A percentile compares a stretch with the other conserved stretches of the same genome.
phyloP scores from a whole-genome alignment of 1,140 invertebrate species.

The Macrocentrus cingulum region DNA sequence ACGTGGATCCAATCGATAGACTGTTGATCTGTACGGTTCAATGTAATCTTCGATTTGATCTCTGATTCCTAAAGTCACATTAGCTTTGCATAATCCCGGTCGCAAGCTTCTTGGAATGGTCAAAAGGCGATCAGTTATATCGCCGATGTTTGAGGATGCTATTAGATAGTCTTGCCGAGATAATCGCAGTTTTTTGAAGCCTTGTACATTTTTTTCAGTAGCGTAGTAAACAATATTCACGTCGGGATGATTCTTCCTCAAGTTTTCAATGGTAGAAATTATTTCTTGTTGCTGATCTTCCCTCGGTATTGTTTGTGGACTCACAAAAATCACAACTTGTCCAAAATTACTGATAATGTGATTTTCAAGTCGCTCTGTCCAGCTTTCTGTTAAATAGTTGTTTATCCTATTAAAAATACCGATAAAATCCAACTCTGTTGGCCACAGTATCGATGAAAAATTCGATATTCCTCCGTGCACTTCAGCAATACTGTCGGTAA shows the following conservation, averaged over 20 bases:
- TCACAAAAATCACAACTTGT: slow-evolving; percentile 40
- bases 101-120: slow-evolving; percentile 38
- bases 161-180: slow-evolving; percentile 39
- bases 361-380: slow-evolving; percentile 29
- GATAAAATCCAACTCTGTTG: slow-evolving; percentile 31
- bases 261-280: slow-evolving; percentile 29
- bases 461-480: slow-evolving; percentile 26
- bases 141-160: slow-evolving; percentile 29
- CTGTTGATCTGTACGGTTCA: slow-evolving; percentile 30
- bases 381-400: slow-evolving; percentile 36
- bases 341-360: slow-evolving; percentile 36
- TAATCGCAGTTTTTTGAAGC: slow-evolving; percentile 34
- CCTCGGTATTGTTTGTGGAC: slow-evolving; percentile 26
- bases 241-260: slow-evolving; percentile 40
- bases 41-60: slow-evolving; percentile 42
- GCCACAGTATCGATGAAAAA: slow-evolving; percentile 31
- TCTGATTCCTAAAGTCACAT: slow-evolving; percentile 16
- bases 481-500: slow-evolving; percentile 44
- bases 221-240: slow-evolving; percentile 41
- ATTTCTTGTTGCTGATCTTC: slow-evolving; percentile 23
- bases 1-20: slow-evolving; percentile 38
- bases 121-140: slow-evolving; percentile 30
- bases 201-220: slow-evolving; percentile 26
- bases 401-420: slow-evolving; percentile 28
- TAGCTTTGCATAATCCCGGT: slow-evolving; percentile 23